Evolutionary conservation across 1,140 invertebrate genomes (phyloP).

Genomic region (Streblospio benedicti): DNA sequence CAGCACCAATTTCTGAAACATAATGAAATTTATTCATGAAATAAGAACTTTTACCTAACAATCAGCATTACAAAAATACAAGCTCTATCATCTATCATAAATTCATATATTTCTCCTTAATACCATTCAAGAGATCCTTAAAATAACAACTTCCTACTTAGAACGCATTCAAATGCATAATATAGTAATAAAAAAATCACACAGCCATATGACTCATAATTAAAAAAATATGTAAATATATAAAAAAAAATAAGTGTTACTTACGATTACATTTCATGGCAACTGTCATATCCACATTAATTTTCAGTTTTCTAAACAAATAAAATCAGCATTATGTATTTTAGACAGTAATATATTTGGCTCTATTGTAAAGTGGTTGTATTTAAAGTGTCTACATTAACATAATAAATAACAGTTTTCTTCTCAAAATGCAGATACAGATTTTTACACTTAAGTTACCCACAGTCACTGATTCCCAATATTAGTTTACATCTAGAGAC

Average conservation of each 20-base stretch:
- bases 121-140: no score
- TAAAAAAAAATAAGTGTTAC: conserved; percentile 27
- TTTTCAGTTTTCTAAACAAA: conserved; percentile 64
- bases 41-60: not conserved
- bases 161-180: not conserved
- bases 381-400: not conserved
- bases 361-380: not conserved
- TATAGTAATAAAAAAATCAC: not conserved
- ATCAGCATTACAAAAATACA: not conserved
- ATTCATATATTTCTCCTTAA: no score
- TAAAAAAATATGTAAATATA: no score
- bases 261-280: conserved; percentile 79
- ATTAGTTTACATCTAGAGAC: not conserved
- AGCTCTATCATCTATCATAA: no score
- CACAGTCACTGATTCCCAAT: not conserved
- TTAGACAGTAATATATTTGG: conserved; percentile 3
- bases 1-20: conserved; percentile 69
- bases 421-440: conserved; percentile 3
- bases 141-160: not conserved
- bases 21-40: conserved; percentile 4
- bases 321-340: conserved; percentile 16
- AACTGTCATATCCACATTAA: conserved; percentile 89
- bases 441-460: not conserved
- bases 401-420: not conserved
- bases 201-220: not conserved